phyloP scores from a whole-genome alignment of 1,140 invertebrate species.

The Sycobia sp. region DNA sequence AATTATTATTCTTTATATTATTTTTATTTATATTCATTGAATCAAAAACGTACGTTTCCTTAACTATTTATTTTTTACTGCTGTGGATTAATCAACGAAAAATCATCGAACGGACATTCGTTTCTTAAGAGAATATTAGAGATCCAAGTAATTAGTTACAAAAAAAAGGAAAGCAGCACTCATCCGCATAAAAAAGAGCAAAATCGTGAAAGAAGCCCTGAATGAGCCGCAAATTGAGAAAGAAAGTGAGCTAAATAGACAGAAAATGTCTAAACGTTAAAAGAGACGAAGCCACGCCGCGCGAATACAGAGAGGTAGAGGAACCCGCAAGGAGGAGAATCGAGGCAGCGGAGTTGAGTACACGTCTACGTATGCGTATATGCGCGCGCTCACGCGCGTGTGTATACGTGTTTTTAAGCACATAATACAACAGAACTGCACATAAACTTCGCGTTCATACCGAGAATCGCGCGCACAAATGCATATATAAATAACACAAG shows the following conservation, averaged over 20 bases:
- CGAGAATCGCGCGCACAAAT: too few species aligned
- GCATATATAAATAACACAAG: too few species aligned
- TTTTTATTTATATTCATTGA: too few species aligned
- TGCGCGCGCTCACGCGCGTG: too few species aligned
- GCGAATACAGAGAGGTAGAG: not conserved
- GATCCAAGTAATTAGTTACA: slow-evolving; percentile 3
- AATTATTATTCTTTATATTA: too few species aligned
- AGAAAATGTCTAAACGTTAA: slow-evolving; percentile 15
- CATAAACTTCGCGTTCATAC: not conserved
- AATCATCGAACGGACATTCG: too few species aligned
- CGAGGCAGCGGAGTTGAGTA: not conserved
- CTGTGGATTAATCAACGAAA: too few species aligned
- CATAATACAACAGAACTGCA: slow-evolving; percentile 8
- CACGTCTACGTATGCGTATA: not conserved
- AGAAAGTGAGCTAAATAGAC: not conserved
- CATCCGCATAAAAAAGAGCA: not conserved
- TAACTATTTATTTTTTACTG: too few species aligned
- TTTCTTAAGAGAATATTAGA: too few species aligned
- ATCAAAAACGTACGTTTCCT: too few species aligned
- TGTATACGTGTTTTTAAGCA: too few species aligned
- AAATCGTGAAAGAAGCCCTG: not conserved
- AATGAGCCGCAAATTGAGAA: not conserved
- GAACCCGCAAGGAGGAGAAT: not conserved
- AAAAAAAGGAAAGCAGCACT: too few species aligned
- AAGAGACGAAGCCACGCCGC: not conserved